Conservation (phyloP, 2,888 invertebrate genomes). For the Leucoma salicis region DNA sequence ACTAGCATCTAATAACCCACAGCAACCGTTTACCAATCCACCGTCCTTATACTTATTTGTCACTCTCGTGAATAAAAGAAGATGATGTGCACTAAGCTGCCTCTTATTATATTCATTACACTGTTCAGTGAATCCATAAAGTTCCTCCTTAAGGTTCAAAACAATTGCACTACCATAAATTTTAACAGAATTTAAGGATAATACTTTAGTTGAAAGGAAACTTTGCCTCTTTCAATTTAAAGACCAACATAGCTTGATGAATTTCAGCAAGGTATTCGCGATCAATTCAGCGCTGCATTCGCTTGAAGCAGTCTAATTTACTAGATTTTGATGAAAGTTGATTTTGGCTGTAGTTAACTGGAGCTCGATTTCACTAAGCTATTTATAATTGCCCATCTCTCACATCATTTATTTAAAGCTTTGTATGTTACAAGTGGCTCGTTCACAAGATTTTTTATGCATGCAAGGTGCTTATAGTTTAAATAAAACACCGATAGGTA, state of each 20-base stretch:
- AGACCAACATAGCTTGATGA: constrained; percentile 27
- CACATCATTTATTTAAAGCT: no score
- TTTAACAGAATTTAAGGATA: constrained; percentile 40
- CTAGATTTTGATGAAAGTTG: constrained; percentile 58
- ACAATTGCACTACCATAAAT: constrained; percentile 55
- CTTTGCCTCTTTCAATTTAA: constrained; percentile 23
- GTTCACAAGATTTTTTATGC: no score
- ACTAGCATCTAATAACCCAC: no score
- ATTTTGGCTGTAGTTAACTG: constrained; percentile 31
- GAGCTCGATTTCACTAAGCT: constrained; percentile 32
- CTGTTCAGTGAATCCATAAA: constrained; percentile 56
- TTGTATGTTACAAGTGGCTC: no score
- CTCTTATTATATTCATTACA: constrained; percentile 48
- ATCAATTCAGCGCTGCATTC: constrained; percentile 62
- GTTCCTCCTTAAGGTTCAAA: constrained; percentile 59
- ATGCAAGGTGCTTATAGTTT: no score
- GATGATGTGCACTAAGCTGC: no score
- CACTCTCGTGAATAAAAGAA: no score
- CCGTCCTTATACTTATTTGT: no score
- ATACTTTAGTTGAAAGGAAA: constrained; percentile 22
- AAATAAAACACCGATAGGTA: no score
- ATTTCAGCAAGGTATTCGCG: constrained; percentile 27
- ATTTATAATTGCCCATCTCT: constrained; percentile 38
- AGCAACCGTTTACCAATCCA: no score
- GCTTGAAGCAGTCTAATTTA: constrained; percentile 63